phyloP scores from a whole-genome alignment of 1,140 invertebrate species.

The Nasonia longicornis region DNA sequence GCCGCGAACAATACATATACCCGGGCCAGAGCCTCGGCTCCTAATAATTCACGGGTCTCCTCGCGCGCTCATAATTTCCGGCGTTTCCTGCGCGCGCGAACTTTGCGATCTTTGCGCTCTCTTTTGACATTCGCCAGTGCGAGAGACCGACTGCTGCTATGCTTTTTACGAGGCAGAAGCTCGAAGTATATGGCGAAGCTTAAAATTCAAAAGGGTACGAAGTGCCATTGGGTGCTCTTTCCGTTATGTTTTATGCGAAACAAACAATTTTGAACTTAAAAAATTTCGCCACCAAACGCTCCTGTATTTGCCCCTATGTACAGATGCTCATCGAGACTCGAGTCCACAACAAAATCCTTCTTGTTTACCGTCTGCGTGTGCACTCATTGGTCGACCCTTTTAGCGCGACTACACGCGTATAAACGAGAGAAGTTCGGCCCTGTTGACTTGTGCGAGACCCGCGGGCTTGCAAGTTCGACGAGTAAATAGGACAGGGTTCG shows the following conservation, averaged over 20 bases:
- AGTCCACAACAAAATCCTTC: not conserved
- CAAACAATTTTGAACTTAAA: too few species aligned
- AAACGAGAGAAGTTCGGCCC: not conserved
- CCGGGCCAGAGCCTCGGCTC: not conserved
- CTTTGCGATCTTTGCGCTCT: not conserved
- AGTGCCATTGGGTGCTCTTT: too few species aligned
- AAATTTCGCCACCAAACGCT: too few species aligned
- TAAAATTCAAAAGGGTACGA: not conserved
- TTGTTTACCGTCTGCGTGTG: not conserved
- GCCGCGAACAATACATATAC: not conserved
- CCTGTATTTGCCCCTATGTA: too few species aligned
- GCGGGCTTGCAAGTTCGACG: not conserved
- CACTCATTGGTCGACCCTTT: not conserved
- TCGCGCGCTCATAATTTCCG: not conserved
- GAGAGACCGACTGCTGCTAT: too few species aligned
- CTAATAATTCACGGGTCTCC: conserved; percentile 14
- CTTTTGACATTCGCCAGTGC: not conserved
- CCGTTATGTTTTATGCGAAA: too few species aligned
- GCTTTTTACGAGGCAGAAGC: not conserved
- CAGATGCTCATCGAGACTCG: too few species aligned
- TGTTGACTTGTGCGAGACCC: not conserved
- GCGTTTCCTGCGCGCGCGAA: too few species aligned
- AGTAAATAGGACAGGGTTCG: not conserved
- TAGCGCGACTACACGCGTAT: not conserved
- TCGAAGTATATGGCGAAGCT: not conserved